These are phyloP conservation scores for Tapirus indicus DNA, from an alignment of 2,797 vertebrate genomes.

Conservation along the genomic window DNA sequence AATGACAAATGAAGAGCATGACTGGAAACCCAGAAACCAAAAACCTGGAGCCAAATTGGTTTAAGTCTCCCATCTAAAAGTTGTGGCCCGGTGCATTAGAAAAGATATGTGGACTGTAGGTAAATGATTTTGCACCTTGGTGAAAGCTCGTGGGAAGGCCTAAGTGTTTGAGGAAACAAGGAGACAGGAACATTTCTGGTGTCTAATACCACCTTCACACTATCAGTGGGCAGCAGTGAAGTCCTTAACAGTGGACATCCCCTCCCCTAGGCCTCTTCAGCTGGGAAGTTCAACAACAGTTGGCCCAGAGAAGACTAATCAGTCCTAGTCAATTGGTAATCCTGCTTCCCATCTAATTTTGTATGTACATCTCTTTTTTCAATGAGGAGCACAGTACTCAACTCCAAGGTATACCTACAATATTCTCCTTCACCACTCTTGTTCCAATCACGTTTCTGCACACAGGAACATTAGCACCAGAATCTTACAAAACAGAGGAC, in stretches of 20 bases:
- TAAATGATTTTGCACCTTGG: neutral
- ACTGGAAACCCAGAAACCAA: conserved; percentile 30
- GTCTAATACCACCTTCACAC: neutral
- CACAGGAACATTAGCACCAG: neutral
- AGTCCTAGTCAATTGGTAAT: neutral
- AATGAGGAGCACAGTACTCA: neutral
- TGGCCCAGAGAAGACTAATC: neutral
- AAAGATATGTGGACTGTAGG: neutral
- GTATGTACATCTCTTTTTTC: neutral
- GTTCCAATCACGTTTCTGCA: neutral
- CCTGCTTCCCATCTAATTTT: neutral
- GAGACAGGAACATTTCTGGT: neutral
- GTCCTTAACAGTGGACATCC: neutral
- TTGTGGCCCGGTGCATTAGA: neutral
- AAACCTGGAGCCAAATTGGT: neutral
- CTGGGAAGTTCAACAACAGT: neutral
- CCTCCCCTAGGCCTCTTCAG: neutral
- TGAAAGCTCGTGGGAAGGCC: neutral
- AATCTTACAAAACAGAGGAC: neutral
- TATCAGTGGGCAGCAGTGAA: neutral
- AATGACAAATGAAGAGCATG: neutral
- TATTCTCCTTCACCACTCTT: neutral
- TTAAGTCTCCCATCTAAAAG: neutral
- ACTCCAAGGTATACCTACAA: neutral
- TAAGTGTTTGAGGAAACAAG: neutral